Percentiles rank a stretch among this genome's conserved stretches.
These are phyloP conservation scores for Rugalucina vietnamica DNA, from an alignment of 2,888 invertebrate genomes.

Conservation along the genomic window DNA sequence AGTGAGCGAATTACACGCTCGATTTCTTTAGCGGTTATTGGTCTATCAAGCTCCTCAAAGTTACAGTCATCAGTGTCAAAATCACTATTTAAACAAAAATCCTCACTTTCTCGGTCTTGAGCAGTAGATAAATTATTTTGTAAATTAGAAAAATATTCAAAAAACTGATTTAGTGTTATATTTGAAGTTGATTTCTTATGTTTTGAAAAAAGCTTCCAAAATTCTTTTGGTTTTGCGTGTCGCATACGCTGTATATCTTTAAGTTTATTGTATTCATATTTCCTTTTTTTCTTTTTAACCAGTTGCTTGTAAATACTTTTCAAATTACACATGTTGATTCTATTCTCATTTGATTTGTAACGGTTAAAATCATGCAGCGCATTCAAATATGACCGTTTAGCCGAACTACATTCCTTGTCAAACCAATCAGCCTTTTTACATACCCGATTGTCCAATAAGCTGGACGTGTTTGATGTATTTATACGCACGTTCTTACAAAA, in stretches of 20 bases:
- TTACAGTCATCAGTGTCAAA: neutral
- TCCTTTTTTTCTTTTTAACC: neutral
- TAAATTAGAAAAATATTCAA: conserved; percentile 2
- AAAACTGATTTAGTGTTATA: neutral
- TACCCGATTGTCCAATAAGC: neutral
- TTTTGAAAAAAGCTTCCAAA: conserved; percentile 16
- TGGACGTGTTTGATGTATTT: neutral
- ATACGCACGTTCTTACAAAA: conserved; percentile 4
- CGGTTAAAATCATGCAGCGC: conserved; percentile 8
- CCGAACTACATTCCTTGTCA: neutral
- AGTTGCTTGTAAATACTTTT: neutral
- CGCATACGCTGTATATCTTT: neutral
- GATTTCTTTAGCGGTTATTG: neutral
- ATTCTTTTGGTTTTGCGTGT: neutral
- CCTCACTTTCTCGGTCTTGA: neutral
- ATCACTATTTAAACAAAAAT: neutral
- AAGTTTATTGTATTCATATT: too few species aligned
- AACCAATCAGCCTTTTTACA: neutral
- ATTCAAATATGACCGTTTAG: neutral
- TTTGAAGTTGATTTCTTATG: neutral
- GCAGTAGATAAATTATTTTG: neutral
- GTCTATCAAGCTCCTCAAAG: neutral
- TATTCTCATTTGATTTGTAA: neutral
- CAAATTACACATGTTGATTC: neutral
- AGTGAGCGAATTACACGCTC: neutral